phyloP scores from a whole-genome alignment of 2,113 vertebrate genomes.

The Piprites chloris region DNA sequence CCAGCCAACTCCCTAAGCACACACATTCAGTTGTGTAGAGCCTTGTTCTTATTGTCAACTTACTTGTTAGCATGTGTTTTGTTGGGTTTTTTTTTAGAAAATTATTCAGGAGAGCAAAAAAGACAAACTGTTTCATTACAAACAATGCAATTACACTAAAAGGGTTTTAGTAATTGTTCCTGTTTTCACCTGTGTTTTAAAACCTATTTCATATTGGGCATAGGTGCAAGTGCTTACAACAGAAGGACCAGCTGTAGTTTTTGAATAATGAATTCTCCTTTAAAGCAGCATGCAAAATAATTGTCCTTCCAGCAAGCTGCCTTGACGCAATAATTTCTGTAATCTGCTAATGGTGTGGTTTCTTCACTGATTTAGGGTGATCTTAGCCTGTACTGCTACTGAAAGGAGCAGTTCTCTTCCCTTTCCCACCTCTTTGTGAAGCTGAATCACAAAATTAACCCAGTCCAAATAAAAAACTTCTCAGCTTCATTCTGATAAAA shows the following conservation, averaged over 20 bases:
- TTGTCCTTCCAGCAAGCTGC: neutral
- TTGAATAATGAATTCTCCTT: neutral
- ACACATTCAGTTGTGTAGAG: neutral
- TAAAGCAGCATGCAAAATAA: neutral
- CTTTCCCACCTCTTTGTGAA: neutral
- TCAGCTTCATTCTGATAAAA: neutral
- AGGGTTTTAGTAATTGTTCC: neutral
- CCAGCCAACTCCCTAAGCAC: neutral
- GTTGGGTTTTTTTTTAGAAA: neutral
- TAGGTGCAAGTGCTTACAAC: neutral
- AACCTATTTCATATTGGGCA: neutral
- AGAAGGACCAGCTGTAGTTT: neutral
- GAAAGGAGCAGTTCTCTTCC: neutral
- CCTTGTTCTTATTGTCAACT: neutral
- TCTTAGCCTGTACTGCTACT: neutral
- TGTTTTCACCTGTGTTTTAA: constrained; percentile 7
- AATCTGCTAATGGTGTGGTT: neutral
- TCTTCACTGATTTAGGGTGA: neutral
- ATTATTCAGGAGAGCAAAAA: neutral
- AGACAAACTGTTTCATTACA: neutral
- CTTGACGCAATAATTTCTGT: neutral
- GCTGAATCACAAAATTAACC: neutral
- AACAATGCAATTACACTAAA: neutral
- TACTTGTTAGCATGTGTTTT: neutral
- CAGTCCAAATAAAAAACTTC: neutral